phyloP scores from a whole-genome alignment of 2,797 vertebrate species.

The Poeciliopsis paucimaculata region DNA sequence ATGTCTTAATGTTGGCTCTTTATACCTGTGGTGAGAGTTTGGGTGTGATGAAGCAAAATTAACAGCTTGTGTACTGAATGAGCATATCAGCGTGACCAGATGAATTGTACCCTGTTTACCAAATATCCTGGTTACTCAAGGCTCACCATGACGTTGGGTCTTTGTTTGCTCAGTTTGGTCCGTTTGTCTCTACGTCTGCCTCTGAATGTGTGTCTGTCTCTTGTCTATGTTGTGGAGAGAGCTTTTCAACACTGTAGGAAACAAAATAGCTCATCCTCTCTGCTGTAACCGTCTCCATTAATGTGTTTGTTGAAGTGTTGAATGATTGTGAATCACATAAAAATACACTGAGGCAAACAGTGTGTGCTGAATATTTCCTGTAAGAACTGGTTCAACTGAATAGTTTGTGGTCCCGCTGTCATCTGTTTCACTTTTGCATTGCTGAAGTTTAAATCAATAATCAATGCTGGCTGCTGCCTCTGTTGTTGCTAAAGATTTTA shows the following conservation, averaged over 20 bases:
- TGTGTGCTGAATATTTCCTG: constrained; percentile 71
- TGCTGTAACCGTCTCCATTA: constrained; percentile 53
- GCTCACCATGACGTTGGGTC: constrained; percentile 36
- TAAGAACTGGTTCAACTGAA: constrained; percentile 60
- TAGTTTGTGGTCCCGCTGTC: constrained; percentile 62
- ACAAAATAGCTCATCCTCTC: constrained; percentile 53
- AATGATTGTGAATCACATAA: constrained; percentile 63
- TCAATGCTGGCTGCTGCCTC: constrained; percentile 72
- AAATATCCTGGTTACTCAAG: constrained; percentile 57
- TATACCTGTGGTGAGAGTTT: constrained; percentile 42
- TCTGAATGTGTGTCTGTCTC: constrained; percentile 47
- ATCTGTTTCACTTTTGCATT: constrained; percentile 64
- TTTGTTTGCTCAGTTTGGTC: constrained; percentile 41
- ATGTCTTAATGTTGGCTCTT: constrained; percentile 74
- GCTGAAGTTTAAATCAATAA: constrained; percentile 68
- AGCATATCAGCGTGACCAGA: constrained; percentile 35
- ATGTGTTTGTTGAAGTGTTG: constrained; percentile 53
- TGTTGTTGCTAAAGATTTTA: constrained; percentile 52
- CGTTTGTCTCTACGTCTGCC: constrained; percentile 43
- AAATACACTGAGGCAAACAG: constrained; percentile 61
- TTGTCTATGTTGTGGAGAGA: constrained; percentile 55
- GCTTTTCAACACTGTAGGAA: constrained; percentile 53
- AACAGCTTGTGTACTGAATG: constrained; percentile 25
- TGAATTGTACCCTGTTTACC: constrained; percentile 36
- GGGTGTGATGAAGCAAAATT: constrained; percentile 1